Evolutionary conservation across 2,888 invertebrate species (phyloP).

Genomic region (Diaprepes abbreviatus): DNA sequence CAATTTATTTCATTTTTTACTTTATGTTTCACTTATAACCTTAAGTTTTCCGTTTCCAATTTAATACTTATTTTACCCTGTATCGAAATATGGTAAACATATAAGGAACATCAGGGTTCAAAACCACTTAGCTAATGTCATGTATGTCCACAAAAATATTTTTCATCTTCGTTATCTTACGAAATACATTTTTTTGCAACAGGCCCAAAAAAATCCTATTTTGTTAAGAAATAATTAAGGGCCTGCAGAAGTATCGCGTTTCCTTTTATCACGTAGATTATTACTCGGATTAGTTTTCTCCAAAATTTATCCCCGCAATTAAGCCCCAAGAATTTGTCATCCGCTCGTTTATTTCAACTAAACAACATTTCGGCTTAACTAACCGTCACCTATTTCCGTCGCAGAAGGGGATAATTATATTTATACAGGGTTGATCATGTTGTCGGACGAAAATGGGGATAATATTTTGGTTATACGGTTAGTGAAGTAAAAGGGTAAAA

Average conservation of each 20-base stretch:
- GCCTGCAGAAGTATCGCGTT: constrained; percentile 12
- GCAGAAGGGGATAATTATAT: constrained; percentile 28
- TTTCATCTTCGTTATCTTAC: too few relatives aligned
- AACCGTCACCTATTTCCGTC: constrained; percentile 33
- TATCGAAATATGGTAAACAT: too few relatives aligned
- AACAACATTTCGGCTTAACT: constrained; percentile 44
- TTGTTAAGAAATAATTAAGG: constrained; percentile 16
- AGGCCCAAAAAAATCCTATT: constrained; percentile 14
- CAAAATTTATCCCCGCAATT: constrained; percentile 43
- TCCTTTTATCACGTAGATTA: constrained; percentile 33
- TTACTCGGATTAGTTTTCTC: constrained; percentile 35
- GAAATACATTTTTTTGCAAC: too few relatives aligned
- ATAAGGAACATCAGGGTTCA: too few relatives aligned
- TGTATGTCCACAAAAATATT: too few relatives aligned
- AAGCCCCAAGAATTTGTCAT: constrained; percentile 45
- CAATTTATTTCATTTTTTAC: too few relatives aligned
- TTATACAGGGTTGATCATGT: constrained; percentile 11
- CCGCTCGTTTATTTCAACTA: constrained; percentile 42
- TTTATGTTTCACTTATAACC: too few relatives aligned
- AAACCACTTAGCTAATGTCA: too few relatives aligned
- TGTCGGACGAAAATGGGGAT: neutral
- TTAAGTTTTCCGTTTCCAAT: too few relatives aligned
- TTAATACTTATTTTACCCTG: too few relatives aligned
- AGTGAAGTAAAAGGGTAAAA: too few relatives aligned
- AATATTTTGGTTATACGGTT: too few relatives aligned